Conservation (phyloP, 1,140 invertebrate species). For the Melanaphis sacchari region DNA sequence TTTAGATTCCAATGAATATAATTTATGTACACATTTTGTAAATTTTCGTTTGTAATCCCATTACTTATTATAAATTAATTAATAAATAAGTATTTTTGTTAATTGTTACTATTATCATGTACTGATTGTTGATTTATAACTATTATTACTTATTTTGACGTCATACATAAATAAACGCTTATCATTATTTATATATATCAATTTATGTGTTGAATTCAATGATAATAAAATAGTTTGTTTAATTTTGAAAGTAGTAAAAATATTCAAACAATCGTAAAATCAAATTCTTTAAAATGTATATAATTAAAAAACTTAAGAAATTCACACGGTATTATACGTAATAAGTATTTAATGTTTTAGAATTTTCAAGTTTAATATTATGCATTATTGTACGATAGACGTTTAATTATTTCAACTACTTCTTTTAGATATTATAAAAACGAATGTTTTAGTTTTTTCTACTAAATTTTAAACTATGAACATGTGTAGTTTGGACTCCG, state of each 20-base stretch:
- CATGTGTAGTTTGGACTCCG: neutral
- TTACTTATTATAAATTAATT: too few relatives aligned
- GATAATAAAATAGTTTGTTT: neutral
- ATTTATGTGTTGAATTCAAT: neutral
- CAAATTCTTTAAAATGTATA: neutral
- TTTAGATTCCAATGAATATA: neutral
- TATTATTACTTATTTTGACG: neutral
- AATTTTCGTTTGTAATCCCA: neutral
- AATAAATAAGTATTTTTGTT: neutral
- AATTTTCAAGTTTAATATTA: neutral
- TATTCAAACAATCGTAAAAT: neutral
- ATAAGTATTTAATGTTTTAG: neutral
- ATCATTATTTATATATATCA: neutral
- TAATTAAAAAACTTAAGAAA: neutral
- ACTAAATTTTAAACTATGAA: neutral
- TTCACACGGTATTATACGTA: constrained; percentile 19
- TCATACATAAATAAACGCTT: neutral
- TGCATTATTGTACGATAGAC: neutral
- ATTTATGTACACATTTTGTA: neutral
- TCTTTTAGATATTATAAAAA: neutral
- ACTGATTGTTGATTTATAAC: neutral
- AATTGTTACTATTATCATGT: neutral
- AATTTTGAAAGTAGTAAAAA: neutral
- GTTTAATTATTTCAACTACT: neutral
- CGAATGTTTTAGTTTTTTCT: neutral